These are phyloP conservation scores for Hemibagrus wyckioides DNA, from an alignment of 2,113 vertebrate species.

Conservation along the genomic window DNA sequence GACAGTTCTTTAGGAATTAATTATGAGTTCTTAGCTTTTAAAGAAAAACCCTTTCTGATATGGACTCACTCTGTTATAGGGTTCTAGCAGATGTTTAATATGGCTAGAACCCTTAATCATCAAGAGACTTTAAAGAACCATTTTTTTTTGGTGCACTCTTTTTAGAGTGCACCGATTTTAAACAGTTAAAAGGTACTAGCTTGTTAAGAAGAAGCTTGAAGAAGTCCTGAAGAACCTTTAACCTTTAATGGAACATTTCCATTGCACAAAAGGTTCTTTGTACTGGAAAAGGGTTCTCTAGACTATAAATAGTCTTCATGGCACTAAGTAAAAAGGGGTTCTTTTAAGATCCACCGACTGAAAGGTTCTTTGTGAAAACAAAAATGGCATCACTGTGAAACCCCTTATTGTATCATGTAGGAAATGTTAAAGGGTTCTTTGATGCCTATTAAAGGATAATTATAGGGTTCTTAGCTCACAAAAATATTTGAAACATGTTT, in stretches of 20 bases:
- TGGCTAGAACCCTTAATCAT: not conserved
- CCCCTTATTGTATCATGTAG: no score
- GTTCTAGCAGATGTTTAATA: not conserved
- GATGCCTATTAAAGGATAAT: not conserved
- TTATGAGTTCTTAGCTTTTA: not conserved
- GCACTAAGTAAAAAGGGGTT: no score
- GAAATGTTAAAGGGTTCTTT: not conserved
- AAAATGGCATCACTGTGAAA: no score
- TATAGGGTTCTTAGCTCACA: not conserved
- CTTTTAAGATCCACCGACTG: no score
- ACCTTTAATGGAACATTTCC: no score
- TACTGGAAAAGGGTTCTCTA: no score
- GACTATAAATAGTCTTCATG: no score
- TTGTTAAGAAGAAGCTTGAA: not conserved
- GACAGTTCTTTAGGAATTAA: not conserved
- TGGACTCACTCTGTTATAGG: not conserved
- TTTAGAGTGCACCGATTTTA: not conserved
- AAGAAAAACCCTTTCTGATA: not conserved
- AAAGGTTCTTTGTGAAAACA: no score
- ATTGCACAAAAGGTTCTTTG: no score
- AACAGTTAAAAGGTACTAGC: not conserved
- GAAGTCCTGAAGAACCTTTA: no score
- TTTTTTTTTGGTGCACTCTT: no score
- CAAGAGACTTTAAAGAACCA: not conserved
- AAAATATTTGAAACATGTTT: not conserved